phyloP scores from a whole-genome alignment of 2,888 invertebrate genomes.

The Marasmarcha lunaedactyla region DNA sequence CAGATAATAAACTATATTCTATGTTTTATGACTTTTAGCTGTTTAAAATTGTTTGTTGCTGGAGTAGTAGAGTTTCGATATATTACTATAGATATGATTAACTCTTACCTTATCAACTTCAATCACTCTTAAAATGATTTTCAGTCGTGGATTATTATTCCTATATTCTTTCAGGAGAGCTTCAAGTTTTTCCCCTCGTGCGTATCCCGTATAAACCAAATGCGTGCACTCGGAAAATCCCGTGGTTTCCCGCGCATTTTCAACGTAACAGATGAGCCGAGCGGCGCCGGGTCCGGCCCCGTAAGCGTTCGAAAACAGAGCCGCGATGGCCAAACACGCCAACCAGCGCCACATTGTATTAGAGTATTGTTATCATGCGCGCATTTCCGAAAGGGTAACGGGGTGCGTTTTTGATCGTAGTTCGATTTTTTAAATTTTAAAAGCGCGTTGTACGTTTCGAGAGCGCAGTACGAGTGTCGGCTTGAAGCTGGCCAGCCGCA shows the following conservation, averaged over 20 bases:
- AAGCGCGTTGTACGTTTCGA: slow-evolving; percentile 50
- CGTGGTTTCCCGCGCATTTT: slow-evolving; percentile 32
- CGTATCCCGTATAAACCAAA: slow-evolving; percentile 55
- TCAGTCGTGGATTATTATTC: slow-evolving; percentile 56
- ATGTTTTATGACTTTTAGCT: no score
- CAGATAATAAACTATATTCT: no score
- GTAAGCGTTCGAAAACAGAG: slow-evolving; percentile 28
- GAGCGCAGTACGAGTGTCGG: slow-evolving; percentile 49
- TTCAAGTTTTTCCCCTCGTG: slow-evolving; percentile 53
- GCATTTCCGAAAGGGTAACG: slow-evolving; percentile 25
- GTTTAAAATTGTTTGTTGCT: no score
- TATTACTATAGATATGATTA: no score
- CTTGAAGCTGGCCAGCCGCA: slow-evolving; percentile 27
- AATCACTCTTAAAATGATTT: slow-evolving; percentile 65
- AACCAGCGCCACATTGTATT: slow-evolving; percentile 50
- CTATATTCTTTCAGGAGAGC: slow-evolving; percentile 55
- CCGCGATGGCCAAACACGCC: slow-evolving; percentile 35
- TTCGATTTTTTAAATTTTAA: slow-evolving; percentile 20
- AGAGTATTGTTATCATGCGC: slow-evolving; percentile 12
- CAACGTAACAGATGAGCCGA: slow-evolving; percentile 57
- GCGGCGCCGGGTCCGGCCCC: slow-evolving; percentile 59
- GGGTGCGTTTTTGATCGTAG: slow-evolving; percentile 13
- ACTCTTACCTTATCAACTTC: slow-evolving; percentile 71
- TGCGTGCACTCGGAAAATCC: slow-evolving; percentile 61
- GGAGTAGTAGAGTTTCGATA: no score